phyloP scores from a whole-genome alignment of 2,113 vertebrate genomes.

The Zootoca vivipara region DNA sequence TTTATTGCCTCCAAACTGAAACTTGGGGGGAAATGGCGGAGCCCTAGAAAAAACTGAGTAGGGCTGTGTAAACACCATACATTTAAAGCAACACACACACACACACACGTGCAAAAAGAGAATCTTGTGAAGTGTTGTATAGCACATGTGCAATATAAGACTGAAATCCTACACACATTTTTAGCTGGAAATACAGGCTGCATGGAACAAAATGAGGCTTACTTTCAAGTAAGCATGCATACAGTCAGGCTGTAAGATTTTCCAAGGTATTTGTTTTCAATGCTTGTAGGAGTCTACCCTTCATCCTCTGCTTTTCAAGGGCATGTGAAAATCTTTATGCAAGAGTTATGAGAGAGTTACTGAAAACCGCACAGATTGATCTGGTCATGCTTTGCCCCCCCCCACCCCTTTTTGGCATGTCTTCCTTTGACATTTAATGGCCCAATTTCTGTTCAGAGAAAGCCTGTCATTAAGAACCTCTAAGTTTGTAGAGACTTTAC shows the following conservation, averaged over 20 bases:
- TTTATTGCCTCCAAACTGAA: neutral
- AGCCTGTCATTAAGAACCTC: conserved; percentile 3
- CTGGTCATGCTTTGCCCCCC: too few relatives aligned
- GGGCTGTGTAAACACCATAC: neutral
- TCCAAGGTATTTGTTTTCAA: neutral
- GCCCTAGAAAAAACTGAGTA: neutral
- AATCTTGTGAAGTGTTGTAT: too few relatives aligned
- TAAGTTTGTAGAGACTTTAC: neutral
- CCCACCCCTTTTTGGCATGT: neutral
- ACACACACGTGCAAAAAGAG: too few relatives aligned
- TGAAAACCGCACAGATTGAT: neutral
- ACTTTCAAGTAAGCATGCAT: neutral
- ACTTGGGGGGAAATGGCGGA: neutral
- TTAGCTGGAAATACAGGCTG: neutral
- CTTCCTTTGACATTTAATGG: conserved; percentile 14
- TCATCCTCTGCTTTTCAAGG: conserved; percentile 7
- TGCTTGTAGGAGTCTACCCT: neutral
- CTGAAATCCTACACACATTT: neutral
- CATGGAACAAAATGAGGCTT: neutral
- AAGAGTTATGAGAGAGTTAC: neutral
- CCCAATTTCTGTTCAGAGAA: neutral
- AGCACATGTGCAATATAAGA: too few relatives aligned
- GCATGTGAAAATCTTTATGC: neutral
- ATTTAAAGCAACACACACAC: too few relatives aligned
- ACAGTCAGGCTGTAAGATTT: neutral